Conservation (phyloP, 2,113 vertebrate genomes). For the Misgurnus mizolepis region DNA sequence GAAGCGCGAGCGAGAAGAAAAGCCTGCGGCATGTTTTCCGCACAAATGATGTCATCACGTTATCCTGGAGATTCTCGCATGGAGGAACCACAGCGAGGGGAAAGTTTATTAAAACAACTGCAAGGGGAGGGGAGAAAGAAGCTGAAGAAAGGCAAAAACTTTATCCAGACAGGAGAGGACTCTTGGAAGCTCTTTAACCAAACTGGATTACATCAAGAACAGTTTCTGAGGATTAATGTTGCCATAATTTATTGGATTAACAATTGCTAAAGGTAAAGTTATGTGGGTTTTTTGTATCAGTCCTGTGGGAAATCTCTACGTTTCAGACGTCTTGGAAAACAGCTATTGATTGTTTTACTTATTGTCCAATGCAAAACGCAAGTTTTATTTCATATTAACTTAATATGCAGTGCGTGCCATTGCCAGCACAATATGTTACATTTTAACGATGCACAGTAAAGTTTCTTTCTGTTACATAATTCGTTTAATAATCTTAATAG, state of each 20-base stretch:
- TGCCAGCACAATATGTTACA: not conserved
- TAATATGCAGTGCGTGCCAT: not conserved
- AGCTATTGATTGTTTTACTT: too few relatives aligned
- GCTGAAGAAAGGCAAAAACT: slow-evolving; percentile 66
- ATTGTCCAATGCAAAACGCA: too few relatives aligned
- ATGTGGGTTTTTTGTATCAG: slow-evolving; percentile 23
- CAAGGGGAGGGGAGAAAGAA: slow-evolving; percentile 66
- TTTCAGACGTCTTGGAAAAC: not conserved
- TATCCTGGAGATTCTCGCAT: slow-evolving; percentile 58
- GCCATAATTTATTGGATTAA: slow-evolving; percentile 62
- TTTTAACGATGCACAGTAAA: not conserved
- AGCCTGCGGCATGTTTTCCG: slow-evolving; percentile 58
- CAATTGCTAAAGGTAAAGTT: slow-evolving; percentile 68
- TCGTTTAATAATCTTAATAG: not conserved
- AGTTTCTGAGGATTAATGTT: slow-evolving; percentile 69
- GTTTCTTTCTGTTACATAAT: not conserved
- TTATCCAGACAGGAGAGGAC: slow-evolving; percentile 61
- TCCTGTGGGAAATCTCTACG: not conserved
- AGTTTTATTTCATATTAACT: too few relatives aligned
- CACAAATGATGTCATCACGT: slow-evolving; percentile 63
- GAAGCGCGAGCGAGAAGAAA: slow-evolving; percentile 40
- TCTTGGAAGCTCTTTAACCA: slow-evolving; percentile 45
- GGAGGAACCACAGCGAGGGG: slow-evolving; percentile 20
- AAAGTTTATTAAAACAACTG: slow-evolving; percentile 49
- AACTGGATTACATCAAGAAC: slow-evolving; percentile 64